Evolutionary conservation across 2,888 invertebrate genomes (phyloP), one percentile per base, ranked within the genome.

Genomic region (Ichneumon xanthorius): DNA sequence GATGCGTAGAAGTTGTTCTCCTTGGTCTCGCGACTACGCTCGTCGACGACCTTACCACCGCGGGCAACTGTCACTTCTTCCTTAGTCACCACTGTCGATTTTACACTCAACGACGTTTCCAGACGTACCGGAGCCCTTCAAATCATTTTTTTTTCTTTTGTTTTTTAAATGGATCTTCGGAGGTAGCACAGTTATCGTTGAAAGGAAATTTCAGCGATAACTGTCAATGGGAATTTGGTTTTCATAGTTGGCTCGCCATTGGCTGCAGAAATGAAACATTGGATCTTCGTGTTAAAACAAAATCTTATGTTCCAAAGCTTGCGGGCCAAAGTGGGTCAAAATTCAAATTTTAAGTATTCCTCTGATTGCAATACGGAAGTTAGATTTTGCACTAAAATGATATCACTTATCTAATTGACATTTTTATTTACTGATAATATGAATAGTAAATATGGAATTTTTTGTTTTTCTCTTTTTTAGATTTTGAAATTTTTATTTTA

Each of bases 1-100:
- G 96, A 96, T 68, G 96, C 95, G 92, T 96, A 96, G 90, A 95
- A 96, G 92, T 96, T 96, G 92, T 96, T 96, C 90, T 97, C 96
- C 92, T 96, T 96, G 55, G 96, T 96, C 93, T 97, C 96, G 72
- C 96, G 95, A 84, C 95, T 95, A 6, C 96, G 93, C 91, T 96
- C 96, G 92, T 97, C 96, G n/a, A 97, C 95, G 81, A 97, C 95
- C 88, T 95, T 95, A 1, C 96, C 96, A 83, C 95, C 96, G 37
- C 96, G 95, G 0, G 96, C 95, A 40, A 97, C 96, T 0, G 96
- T 96, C 86, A 97, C 96, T 91, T 96, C 96, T 91, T 97, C 96
- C 86, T 96, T 96, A 82, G 96, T 96, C 58, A 96, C 96, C 68
- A 96, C 95, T 70, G 96, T 96, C 26, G 96, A 96, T 91, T 96